Evolutionary conservation across 2,888 invertebrate genomes (phyloP).

Genomic region (Pristionchus maxplancki): DNA sequence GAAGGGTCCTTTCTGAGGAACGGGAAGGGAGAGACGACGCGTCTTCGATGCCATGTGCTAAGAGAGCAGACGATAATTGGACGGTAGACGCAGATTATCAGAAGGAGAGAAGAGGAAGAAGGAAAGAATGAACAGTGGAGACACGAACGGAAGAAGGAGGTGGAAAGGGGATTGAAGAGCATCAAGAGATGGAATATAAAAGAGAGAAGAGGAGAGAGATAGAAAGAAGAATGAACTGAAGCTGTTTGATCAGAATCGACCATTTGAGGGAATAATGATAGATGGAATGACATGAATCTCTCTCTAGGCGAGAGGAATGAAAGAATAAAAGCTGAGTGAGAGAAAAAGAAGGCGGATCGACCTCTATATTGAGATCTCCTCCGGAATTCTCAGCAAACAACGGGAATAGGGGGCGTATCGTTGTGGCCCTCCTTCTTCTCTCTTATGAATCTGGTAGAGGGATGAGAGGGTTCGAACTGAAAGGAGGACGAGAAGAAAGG

Average conservation of each 20-base stretch:
- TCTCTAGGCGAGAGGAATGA: neutral
- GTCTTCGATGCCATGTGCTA: conserved; percentile 21
- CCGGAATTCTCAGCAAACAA: conserved; percentile 45
- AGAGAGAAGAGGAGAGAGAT: neutral
- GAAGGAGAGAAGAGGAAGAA: conserved; percentile 3
- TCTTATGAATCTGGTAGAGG: conserved; percentile 47
- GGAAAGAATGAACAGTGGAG: conserved; percentile 26
- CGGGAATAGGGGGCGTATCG: conserved; percentile 34
- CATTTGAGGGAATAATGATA: conserved; percentile 31
- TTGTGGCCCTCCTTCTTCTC: neutral
- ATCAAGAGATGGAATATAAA: conserved; percentile 18
- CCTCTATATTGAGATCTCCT: conserved; percentile 40
- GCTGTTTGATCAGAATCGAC: conserved; percentile 38
- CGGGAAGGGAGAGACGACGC: conserved; percentile 44
- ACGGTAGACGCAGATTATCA: neutral
- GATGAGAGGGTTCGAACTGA: conserved; percentile 29
- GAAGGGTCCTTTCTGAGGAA: conserved; percentile 38
- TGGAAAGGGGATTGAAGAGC: conserved; percentile 37
- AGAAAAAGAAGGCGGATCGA: conserved; percentile 30
- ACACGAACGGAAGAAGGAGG: neutral
- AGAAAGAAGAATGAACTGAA: neutral
- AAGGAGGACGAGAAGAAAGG: neutral
- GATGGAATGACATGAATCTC: neutral
- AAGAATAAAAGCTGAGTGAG: conserved; percentile 9
- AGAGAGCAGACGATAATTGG: neutral